A percentile compares a stretch with the other conserved stretches of the same genome.
Evolutionary conservation across 2,888 invertebrate genomes (phyloP).

Genomic region (Ophraella communa): DNA sequence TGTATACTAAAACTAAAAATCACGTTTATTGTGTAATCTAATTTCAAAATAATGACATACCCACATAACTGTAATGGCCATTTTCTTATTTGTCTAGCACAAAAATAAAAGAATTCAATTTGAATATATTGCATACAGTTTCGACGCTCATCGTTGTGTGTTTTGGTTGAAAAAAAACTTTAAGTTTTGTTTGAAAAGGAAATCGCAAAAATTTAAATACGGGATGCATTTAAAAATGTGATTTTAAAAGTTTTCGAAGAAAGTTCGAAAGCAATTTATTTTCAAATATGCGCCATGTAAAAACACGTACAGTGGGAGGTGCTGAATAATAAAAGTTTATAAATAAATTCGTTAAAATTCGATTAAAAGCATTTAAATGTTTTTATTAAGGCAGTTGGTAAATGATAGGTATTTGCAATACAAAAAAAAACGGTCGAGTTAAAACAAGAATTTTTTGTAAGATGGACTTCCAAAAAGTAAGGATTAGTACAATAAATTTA

Average conservation of each 20-base stretch:
- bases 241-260: background rate
- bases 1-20: background rate
- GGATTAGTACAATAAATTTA: no score
- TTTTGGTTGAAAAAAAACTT: background rate
- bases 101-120: background rate
- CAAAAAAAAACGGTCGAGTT: no score
- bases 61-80: slow-evolving; percentile 17
- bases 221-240: background rate
- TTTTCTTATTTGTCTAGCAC: background rate
- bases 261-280: background rate
- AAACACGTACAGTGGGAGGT: background rate
- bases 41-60: no score
- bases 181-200: background rate
- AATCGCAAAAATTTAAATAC: background rate
- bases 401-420: no score
- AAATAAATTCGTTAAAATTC: background rate
- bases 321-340: background rate
- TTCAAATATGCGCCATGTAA: background rate
- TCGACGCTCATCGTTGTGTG: background rate
- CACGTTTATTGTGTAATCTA: background rate
- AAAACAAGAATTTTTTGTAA: no score
- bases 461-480: no score
- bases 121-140: background rate
- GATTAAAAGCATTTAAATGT: background rate
- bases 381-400: background rate